Conservation (phyloP, 1,140 invertebrate species). For the Euwallacea fornicatus region DNA sequence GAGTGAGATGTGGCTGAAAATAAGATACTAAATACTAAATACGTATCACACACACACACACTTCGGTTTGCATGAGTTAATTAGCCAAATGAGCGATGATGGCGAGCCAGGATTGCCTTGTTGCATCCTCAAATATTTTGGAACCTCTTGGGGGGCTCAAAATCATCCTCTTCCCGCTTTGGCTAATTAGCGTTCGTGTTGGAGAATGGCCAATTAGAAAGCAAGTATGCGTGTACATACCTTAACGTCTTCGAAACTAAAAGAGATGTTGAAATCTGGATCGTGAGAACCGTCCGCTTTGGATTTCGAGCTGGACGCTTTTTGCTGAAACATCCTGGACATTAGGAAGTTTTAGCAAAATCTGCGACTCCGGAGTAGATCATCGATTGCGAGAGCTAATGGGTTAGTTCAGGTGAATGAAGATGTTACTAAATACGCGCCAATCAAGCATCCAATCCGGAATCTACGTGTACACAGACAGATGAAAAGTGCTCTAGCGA, state of each 20-base stretch:
- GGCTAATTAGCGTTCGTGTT: not conserved
- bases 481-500: conserved; percentile 8
- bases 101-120: no score
- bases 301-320: conserved; percentile 36
- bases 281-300: conserved; percentile 34
- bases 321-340: conserved; percentile 38
- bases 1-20: not conserved
- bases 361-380: conserved; percentile 27
- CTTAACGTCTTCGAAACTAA: conserved; percentile 39
- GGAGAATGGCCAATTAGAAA: conserved; percentile 21
- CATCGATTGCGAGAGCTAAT: conserved; percentile 5
- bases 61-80: no score
- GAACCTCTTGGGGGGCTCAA: no score
- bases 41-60: no score
- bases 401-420: not conserved
- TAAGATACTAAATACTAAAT: no score
- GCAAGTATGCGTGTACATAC: conserved; percentile 33
- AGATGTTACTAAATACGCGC: not conserved
- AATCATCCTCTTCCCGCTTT: no score
- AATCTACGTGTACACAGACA: conserved; percentile 22
- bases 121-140: no score
- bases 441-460: conserved; percentile 32
- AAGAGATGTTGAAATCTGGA: conserved; percentile 40
- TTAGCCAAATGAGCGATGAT: no score
- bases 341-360: conserved; percentile 39